Base-by-base conservation (phyloP, 1,140 invertebrate species). In the Drosophila lowei region DNA sequence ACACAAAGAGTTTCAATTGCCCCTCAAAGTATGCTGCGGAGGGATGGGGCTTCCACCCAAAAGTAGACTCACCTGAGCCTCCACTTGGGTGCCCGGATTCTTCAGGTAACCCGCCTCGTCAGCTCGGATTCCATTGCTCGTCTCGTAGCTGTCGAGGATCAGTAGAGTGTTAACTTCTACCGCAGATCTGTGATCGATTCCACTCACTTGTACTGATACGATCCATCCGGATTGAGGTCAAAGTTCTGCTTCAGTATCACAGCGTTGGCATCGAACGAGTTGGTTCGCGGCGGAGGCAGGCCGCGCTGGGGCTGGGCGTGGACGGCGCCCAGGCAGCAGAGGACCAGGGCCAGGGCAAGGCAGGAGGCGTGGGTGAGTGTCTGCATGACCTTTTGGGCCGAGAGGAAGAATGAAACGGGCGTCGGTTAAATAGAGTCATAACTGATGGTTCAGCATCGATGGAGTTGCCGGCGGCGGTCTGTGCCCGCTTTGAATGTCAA, bases 91-190 rank as follows among this genome's bases (percentile, higher is more conserved):
- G 25, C 92, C 92, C 46, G 92, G 91, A 71, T 93, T 93, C 71
- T 93, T 93, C n/a, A 93, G 76, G 65, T 92, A 93, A n/a, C 94
- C 94, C 56, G 93, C 92, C 91, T 94, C 94, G 86, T 94, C 93
- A 15, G 93, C 93, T 28, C 89, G 91, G 54, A 94, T 94, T 30
- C 93, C 93, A 76, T 94, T 94, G 79, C 93, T 94, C 13, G 94
- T 94, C 90, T 94, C 93, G 75, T 94, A 94, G 73, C 93, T 94
- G 57, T 61, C 18, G 91, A 4, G 25, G 9, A 23, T 55, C 9
- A 47, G 13, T 41, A 15, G 57, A 64, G 28, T 63, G 21, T n/a
- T 43, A 38, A n/a, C 7, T 42, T 5, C 9, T 4, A 16, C 13
- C 1, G 4, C 4, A 18, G 3, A 11, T 15, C 18, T 13, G 16